Evolutionary conservation across 2,797 vertebrate species (phyloP).

Genomic region (Chelidonichthys spinosus): DNA sequence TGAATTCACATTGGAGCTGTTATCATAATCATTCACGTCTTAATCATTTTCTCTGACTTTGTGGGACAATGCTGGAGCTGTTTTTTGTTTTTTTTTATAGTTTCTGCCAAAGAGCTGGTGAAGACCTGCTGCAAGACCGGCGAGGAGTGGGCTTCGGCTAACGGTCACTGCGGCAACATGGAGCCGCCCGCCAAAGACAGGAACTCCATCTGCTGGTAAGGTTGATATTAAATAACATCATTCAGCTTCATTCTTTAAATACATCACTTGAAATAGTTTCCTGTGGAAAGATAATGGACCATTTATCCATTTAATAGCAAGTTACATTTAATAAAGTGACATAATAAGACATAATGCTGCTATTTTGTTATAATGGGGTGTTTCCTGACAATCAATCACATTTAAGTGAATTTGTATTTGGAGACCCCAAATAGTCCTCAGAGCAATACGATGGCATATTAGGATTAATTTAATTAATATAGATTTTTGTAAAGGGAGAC

Average conservation of each 20-base stretch:
- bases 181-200: constrained; percentile 80
- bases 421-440: not conserved
- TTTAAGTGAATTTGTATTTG: constrained; percentile 21
- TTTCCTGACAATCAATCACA: not conserved
- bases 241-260: constrained; percentile 31
- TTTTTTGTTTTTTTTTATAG: constrained; percentile 72
- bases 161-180: constrained; percentile 89
- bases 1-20: constrained; percentile 22
- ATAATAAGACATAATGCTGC: not conserved
- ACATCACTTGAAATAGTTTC: constrained; percentile 22
- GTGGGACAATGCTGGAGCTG: constrained; percentile 45
- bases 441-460: not conserved
- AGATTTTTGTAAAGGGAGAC: no score
- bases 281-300: not conserved
- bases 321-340: not conserved
- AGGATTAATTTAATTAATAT: no score
- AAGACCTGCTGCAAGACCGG: constrained; percentile 92
- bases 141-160: constrained; percentile 91
- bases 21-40: not conserved
- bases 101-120: constrained; percentile 89
- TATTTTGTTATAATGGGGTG: not conserved
- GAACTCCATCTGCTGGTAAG: constrained; percentile 90
- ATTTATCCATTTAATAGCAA: constrained; percentile 13
- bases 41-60: constrained; percentile 20
- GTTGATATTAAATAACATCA: constrained; percentile 33